Conservation (phyloP, 2,113 vertebrate genomes). For the Daubentonia madagascariensis region DNA sequence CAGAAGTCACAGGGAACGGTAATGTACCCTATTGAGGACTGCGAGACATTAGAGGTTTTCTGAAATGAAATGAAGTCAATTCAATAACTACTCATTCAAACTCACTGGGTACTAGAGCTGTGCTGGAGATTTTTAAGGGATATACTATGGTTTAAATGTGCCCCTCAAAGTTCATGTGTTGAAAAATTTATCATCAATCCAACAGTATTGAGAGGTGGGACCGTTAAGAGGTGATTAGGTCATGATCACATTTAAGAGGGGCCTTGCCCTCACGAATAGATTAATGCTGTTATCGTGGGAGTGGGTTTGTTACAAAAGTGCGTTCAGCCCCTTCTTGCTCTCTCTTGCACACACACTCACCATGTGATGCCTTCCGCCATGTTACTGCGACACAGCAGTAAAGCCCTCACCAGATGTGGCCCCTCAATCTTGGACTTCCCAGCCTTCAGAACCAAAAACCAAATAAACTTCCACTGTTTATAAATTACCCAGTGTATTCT, state of each 20-base stretch:
- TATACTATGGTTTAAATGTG: neutral
- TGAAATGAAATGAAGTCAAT: constrained; percentile 3
- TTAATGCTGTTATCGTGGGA: neutral
- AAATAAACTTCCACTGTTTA: neutral
- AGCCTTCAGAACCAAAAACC: neutral
- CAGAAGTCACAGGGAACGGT: neutral
- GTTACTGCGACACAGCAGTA: neutral
- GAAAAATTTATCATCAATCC: neutral
- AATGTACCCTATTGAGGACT: neutral
- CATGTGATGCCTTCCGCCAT: neutral
- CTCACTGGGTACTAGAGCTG: neutral
- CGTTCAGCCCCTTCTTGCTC: neutral
- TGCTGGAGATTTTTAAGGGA: neutral
- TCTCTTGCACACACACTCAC: neutral
- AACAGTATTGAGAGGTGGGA: neutral
- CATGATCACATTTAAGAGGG: neutral
- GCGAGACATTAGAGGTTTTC: constrained; percentile 7
- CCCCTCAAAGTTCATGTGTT: neutral
- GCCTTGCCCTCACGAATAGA: neutral
- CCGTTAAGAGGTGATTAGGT: neutral
- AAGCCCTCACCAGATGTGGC: neutral
- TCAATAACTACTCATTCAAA: neutral
- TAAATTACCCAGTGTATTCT: neutral
- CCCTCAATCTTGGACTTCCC: neutral
- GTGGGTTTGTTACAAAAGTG: neutral